phyloP scores from a whole-genome alignment of 2,113 vertebrate genomes.

The Nycticebus coucang region DNA sequence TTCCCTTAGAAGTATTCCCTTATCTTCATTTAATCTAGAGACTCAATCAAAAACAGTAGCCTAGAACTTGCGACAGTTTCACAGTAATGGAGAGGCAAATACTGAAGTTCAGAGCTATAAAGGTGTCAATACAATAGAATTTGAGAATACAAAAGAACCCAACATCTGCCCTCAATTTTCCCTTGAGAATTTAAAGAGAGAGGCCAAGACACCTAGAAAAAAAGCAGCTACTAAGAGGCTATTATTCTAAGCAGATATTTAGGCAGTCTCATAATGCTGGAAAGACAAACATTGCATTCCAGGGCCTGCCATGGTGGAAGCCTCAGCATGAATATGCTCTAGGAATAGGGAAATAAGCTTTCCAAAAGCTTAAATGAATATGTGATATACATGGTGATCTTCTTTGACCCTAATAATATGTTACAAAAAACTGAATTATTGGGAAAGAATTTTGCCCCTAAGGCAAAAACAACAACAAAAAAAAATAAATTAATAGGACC shows the following conservation, averaged over 20 bases:
- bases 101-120: background rate
- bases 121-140: background rate
- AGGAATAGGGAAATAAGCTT: background rate
- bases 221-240: background rate
- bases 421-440: background rate
- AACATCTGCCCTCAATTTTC: background rate
- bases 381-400: background rate
- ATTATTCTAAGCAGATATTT: conserved; percentile 9
- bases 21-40: background rate
- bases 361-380: conserved; percentile 13
- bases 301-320: background rate
- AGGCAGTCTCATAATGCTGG: background rate
- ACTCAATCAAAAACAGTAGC: background rate
- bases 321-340: background rate
- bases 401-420: background rate
- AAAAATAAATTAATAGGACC: too few relatives aligned
- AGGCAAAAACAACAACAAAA: too few relatives aligned
- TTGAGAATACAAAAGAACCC: conserved; percentile 5
- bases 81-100: background rate
- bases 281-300: background rate
- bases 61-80: background rate
- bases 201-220: conserved; percentile 5
- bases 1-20: background rate
- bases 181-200: conserved; percentile 37
- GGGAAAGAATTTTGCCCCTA: too few relatives aligned